These are phyloP conservation scores for Muschampia plurimacula DNA, from an alignment of 2,888 invertebrate genomes.

Conservation along the genomic window DNA sequence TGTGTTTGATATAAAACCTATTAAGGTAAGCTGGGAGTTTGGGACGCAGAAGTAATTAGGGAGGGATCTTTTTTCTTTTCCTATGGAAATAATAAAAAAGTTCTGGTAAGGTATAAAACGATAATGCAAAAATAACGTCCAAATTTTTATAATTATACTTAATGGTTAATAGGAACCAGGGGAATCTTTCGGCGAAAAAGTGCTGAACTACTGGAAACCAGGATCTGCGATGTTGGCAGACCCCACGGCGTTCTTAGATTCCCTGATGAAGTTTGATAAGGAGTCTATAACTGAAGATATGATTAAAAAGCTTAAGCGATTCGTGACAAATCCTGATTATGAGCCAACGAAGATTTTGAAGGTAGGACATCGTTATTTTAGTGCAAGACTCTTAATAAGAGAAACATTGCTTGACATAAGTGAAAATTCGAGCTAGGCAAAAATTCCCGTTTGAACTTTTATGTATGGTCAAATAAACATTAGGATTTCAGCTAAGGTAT, in stretches of 20 bases:
- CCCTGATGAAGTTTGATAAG: conserved; percentile 95
- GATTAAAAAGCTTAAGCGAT: conserved; percentile 92
- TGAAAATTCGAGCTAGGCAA: not conserved
- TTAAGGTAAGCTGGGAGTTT: conserved; percentile 79
- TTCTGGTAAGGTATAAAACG: too few species aligned
- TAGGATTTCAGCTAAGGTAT: too few species aligned
- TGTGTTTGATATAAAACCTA: conserved; percentile 91
- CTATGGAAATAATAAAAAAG: too few species aligned
- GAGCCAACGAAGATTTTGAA: conserved; percentile 91
- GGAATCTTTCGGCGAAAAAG: conserved; percentile 90
- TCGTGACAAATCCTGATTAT: conserved; percentile 91
- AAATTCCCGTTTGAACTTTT: not conserved
- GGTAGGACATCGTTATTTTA: conserved; percentile 57
- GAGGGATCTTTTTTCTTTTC: too few species aligned
- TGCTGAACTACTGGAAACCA: conserved; percentile 96
- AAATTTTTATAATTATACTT: not conserved
- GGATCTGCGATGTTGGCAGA: conserved; percentile 93
- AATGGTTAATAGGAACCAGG: conserved; percentile 81
- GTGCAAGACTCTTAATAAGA: not conserved
- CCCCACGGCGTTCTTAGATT: conserved; percentile 92
- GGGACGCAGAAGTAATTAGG: not conserved
- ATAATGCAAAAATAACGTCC: too few species aligned
- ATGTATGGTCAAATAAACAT: too few species aligned
- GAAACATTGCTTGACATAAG: not conserved
- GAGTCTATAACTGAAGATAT: conserved; percentile 92